phyloP scores from a whole-genome alignment of 2,888 invertebrate genomes.

The Drosophila macrospina region DNA sequence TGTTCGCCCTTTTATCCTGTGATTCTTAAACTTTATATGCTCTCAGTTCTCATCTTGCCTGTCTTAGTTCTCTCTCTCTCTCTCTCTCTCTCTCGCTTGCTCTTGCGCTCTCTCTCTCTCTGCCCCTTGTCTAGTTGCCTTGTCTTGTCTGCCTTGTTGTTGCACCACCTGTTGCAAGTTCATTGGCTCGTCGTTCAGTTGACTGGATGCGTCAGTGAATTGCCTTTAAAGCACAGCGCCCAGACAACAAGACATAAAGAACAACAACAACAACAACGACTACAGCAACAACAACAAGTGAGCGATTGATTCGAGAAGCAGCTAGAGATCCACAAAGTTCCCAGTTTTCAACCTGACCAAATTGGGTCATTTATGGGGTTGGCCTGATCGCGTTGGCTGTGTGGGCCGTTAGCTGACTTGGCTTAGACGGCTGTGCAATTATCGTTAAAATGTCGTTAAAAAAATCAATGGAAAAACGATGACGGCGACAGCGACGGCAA shows the following conservation, averaged over 20 bases:
- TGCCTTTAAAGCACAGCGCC: conserved; percentile 58
- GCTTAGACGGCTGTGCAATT: conserved; percentile 66
- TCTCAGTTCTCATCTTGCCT: no score
- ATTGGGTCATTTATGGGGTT: conserved; percentile 79
- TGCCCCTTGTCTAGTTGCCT: not conserved
- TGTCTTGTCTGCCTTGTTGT: not conserved
- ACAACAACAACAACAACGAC: no score
- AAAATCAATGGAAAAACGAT: conserved; percentile 67
- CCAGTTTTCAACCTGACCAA: conserved; percentile 67
- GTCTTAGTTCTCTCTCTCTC: not conserved
- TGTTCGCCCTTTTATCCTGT: no score
- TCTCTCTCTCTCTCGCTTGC: no score
- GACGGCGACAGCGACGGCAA: conserved; percentile 41
- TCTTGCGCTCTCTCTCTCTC: not conserved
- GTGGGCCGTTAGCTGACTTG: conserved; percentile 64
- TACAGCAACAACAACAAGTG: not conserved
- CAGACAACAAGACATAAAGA: not conserved
- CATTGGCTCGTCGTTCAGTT: conserved; percentile 46
- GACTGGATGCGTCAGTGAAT: conserved; percentile 46
- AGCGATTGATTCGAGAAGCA: conserved; percentile 44
- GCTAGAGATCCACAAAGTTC: conserved; percentile 43
- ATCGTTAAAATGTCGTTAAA: conserved; percentile 79
- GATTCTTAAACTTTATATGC: no score
- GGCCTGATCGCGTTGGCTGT: conserved; percentile 44
- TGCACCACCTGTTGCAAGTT: conserved; percentile 42